Percentiles rank a stretch among this genome's conserved stretches.
Conservation (phyloP, 92 coral and sea anemone genomes). For the Umimayanthus kanabou region DNA sequence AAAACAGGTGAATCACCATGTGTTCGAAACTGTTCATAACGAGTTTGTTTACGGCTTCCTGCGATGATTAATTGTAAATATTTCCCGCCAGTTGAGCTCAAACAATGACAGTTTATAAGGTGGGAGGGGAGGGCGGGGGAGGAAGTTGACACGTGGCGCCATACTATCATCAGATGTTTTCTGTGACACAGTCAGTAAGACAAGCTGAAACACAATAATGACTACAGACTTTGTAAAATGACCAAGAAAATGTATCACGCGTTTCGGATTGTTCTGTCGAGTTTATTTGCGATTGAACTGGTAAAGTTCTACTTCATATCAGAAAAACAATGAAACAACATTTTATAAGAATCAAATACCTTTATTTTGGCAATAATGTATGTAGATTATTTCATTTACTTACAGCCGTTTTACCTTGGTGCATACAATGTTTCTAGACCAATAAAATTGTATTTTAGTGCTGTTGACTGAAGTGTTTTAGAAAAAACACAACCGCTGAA, state of each 20-base stretch:
- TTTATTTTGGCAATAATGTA: slow-evolving; percentile 13
- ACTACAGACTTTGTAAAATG: too few species aligned
- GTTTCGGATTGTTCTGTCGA: too few species aligned
- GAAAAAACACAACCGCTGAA: not conserved
- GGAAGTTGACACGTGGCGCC: not conserved
- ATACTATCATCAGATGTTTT: not conserved
- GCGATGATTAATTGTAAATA: slow-evolving; percentile 13
- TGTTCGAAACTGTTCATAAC: slow-evolving; percentile 18
- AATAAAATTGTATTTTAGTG: too few species aligned
- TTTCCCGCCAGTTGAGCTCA: slow-evolving; percentile 29
- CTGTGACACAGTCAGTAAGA: not conserved
- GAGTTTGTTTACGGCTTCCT: slow-evolving; percentile 23
- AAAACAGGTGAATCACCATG: slow-evolving; percentile 35
- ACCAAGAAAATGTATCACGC: too few species aligned
- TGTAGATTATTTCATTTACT: not conserved
- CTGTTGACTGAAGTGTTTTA: too few species aligned
- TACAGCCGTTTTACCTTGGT: not conserved
- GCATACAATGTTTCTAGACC: too few species aligned
- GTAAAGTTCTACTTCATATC: too few species aligned
- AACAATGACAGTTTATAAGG: slow-evolving; percentile 2
- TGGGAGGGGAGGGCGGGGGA: slow-evolving; percentile 35
- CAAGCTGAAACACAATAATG: not conserved
- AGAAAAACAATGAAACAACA: too few species aligned
- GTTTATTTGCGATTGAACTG: too few species aligned
- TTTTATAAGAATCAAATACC: not conserved